Evolutionary conservation across 1,140 invertebrate species (phyloP).

Genomic region (Coelopa frigida): DNA sequence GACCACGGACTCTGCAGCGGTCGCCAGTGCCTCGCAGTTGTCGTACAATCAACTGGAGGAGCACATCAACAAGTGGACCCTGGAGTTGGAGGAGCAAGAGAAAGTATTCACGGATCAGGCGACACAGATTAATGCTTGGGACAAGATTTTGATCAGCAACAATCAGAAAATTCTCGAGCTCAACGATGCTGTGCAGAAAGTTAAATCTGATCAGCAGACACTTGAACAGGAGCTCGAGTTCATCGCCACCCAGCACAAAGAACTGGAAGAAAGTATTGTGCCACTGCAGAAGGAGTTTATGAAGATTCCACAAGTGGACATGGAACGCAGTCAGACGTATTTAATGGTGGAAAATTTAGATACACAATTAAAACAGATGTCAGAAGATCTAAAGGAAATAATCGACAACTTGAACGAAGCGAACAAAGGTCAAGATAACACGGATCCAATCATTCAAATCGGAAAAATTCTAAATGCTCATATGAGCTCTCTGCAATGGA

Average conservation of each 20-base stretch:
- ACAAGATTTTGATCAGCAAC: constrained; percentile 80
- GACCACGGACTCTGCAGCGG: constrained; percentile 26
- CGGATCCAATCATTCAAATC: constrained; percentile 87
- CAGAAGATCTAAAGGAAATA: constrained; percentile 89
- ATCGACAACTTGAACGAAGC: constrained; percentile 90
- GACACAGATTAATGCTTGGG: constrained; percentile 91
- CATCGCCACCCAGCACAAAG: constrained; percentile 84
- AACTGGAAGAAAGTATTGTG: constrained; percentile 77
- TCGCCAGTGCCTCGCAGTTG: constrained; percentile 44
- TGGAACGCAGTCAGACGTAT: constrained; percentile 82
- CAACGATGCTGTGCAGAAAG: constrained; percentile 75
- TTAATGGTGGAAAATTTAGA: constrained; percentile 83
- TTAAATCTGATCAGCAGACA: constrained; percentile 82
- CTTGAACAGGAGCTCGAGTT: constrained; percentile 93
- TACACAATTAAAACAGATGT: constrained; percentile 88
- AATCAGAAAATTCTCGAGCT: constrained; percentile 86
- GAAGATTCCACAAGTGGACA: constrained; percentile 66
- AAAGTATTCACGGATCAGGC: constrained; percentile 90
- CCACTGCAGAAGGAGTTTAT: constrained; percentile 77
- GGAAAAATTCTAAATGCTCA: constrained; percentile 91
- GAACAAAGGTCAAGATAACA: constrained; percentile 72
- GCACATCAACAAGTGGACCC: constrained; percentile 90
- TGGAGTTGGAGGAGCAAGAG: constrained; percentile 90
- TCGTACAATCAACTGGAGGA: constrained; percentile 88
- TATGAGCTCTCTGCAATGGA: constrained; percentile 92